phyloP scores from a whole-genome alignment of 2,888 invertebrate genomes.

The Drosophila greeni region DNA sequence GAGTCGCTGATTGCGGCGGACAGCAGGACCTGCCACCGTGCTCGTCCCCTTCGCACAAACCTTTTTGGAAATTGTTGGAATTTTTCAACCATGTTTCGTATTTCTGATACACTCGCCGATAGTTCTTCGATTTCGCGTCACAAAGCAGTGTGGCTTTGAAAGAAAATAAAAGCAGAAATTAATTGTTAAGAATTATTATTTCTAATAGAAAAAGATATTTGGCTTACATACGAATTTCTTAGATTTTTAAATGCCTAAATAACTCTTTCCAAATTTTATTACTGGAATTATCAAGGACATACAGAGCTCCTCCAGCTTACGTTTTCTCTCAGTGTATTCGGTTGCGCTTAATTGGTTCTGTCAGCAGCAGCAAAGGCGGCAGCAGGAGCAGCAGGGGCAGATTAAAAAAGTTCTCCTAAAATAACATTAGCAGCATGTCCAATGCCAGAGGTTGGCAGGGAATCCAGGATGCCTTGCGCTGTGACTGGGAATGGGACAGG shows the following conservation, averaged over 20 bases:
- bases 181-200: background rate
- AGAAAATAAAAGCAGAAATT: background rate
- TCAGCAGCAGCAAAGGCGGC: constrained; percentile 60
- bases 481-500: background rate
- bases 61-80: constrained; percentile 68
- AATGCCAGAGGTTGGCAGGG: constrained; percentile 25
- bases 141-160: background rate
- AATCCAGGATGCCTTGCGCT: constrained; percentile 5
- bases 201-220: background rate
- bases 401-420: constrained; percentile 73
- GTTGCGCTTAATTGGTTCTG: constrained; percentile 74
- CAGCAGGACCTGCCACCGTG: constrained; percentile 21
- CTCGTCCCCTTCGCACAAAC: constrained; percentile 39
- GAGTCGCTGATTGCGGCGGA: constrained; percentile 49
- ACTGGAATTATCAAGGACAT: background rate
- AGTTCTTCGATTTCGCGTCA: background rate
- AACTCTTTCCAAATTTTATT: background rate
- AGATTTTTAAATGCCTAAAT: background rate
- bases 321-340: constrained; percentile 58
- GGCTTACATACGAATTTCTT: background rate
- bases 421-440: constrained; percentile 65
- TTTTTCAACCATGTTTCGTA: constrained; percentile 65
- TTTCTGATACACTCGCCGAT: constrained; percentile 18
- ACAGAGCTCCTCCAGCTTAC: background rate
- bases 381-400: constrained; percentile 51